These are phyloP conservation scores for Acanthurus tractus DNA, from an alignment of 2,797 vertebrate genomes.

Conservation along the genomic window DNA sequence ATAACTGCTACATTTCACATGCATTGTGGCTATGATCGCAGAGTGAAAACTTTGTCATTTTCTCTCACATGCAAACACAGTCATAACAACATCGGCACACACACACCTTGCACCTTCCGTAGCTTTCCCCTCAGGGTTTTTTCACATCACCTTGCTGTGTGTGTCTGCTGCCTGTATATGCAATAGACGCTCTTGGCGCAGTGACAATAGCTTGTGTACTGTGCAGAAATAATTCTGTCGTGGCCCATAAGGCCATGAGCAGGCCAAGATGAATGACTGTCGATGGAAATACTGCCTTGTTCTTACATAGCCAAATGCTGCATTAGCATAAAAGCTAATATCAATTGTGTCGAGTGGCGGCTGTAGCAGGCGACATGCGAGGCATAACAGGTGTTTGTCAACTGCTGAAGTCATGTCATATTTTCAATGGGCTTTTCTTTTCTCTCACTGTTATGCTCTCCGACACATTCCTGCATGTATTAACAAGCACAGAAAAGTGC, in stretches of 20 bases:
- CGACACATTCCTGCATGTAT: conserved; percentile 23
- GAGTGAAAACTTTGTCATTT: background rate
- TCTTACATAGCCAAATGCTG: conserved; percentile 81
- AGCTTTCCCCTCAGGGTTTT: conserved; percentile 44
- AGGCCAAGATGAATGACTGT: conserved; percentile 73
- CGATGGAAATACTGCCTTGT: conserved; percentile 79
- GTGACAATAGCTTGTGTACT: conserved; percentile 75
- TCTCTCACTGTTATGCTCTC: background rate
- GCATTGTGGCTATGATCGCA: background rate
- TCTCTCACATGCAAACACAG: conserved; percentile 13
- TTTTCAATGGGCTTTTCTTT: conserved; percentile 38
- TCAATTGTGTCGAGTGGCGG: conserved; percentile 70
- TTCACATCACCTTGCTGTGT: conserved; percentile 51
- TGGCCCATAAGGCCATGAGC: conserved; percentile 79
- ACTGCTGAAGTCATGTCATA: conserved; percentile 37
- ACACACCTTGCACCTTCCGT: conserved; percentile 32
- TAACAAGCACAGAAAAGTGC: conserved; percentile 23
- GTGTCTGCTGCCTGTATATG: conserved; percentile 65
- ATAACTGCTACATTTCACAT: background rate
- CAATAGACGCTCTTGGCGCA: conserved; percentile 64
- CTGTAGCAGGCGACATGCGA: conserved; percentile 48
- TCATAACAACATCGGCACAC: conserved; percentile 6
- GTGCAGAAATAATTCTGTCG: conserved; percentile 76
- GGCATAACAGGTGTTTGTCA: conserved; percentile 80
- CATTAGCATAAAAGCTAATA: conserved; percentile 85